These are phyloP conservation scores for Netelia fuscicornis DNA, from an alignment of 2,888 invertebrate genomes.

Conservation along the genomic window DNA sequence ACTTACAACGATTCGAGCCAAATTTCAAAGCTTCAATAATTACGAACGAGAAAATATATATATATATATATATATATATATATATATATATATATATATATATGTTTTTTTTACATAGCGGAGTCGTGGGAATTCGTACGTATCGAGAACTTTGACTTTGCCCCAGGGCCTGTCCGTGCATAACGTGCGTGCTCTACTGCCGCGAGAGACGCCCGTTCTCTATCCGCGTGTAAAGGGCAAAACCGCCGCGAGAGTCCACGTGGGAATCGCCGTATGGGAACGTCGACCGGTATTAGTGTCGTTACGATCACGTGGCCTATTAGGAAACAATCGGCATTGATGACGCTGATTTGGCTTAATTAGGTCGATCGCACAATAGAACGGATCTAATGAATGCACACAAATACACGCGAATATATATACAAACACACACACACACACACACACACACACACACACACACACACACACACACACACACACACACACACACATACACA, in stretches of 20 bases:
- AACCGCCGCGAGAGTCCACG: conserved; percentile 16
- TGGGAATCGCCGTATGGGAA: conserved; percentile 29
- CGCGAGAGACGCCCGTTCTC: conserved; percentile 23
- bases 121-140: background rate
- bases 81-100: no score
- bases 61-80: no score
- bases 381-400: background rate
- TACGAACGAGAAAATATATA: no score
- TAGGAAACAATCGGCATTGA: background rate
- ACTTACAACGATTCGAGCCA: no score
- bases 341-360: background rate
- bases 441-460: no score
- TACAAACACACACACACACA: background rate
- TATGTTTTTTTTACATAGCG: background rate
- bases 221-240: conserved; percentile 29
- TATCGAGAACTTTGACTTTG: background rate
- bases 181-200: conserved; percentile 34
- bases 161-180: conserved; percentile 28
- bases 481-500: no score
- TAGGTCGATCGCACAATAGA: background rate
- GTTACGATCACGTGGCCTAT: conserved; percentile 33
- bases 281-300: conserved; percentile 21
- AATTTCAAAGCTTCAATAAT: no score
- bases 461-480: background rate
- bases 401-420: background rate